Base-by-base conservation (phyloP, 1,140 invertebrate genomes). In the Thaumetopoea pityocampa region DNA sequence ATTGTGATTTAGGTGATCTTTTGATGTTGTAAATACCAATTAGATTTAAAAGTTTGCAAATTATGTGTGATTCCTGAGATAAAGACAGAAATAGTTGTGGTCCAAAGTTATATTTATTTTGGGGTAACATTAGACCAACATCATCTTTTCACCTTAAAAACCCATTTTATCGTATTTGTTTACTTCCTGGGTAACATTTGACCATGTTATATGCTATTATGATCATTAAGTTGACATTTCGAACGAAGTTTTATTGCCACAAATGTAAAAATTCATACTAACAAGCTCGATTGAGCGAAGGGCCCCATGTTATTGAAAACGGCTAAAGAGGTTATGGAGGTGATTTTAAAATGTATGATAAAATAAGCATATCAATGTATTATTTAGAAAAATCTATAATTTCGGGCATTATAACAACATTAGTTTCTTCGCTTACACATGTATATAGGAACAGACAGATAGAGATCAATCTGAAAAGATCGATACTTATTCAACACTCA, bases 161-260 rank as follows among this genome's bases (percentile, higher is more conserved):
- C 4, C 23, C 23, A 4, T 24, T 24, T 24, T 24, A 24, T 24
- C 23, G 23, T 9, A n/a, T 24, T 24, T 24, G 3, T 24, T 8
- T 24, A 24, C 23, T 24, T 24, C 9, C n/a, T 24, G n/a, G 23
- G 23, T 24, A 24, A 24, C 23, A 24, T 24, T 24, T 24, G 23
- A 24, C 23, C 23, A 24, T 9, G n/a, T 5, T 24, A 24, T n/a
- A 24, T 24, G 23, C 23, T 24, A 3, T 24, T 5, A 24, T 5
- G n/a, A 24, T 24, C 23, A 24, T 24, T 9, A 24, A 24, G 2
- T 24, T 24, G 23, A 4, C 9, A 24, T 24, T 24, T 24, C 4
- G n/a, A 24, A 24, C 23, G n/a, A 24, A 24, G 23, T 24, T 24
- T 24, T 24, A 24, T 8, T 24, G 23, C 23, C 23, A 24, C 23